Evolutionary conservation across 2,797 vertebrate species (phyloP), one percentile per base, ranked within the genome.

Genomic region (Ceryle rudis): DNA sequence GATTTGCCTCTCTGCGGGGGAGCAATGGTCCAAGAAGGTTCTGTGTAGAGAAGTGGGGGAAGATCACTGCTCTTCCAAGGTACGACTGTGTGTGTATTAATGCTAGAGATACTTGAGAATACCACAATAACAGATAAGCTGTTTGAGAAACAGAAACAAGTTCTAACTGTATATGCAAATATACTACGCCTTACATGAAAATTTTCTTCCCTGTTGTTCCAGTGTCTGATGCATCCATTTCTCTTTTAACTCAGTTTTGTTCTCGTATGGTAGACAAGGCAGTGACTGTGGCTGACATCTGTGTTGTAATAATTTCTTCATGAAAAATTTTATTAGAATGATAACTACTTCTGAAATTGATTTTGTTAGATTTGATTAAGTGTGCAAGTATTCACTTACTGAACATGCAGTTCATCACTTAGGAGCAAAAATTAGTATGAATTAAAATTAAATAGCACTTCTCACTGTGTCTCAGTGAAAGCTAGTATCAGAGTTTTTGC

Each of bases 11-110:
- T 52, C 98, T 99, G 14, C 98, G 99, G 49, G 99, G 99, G 37
- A 99, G 99, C 97, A 99, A 99, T 1, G 99, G 99, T 44, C 99
- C 99, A 5, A 98, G 99, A 46, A 98, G 99, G 69, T 99, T 99
- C 98, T 99, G 99, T 37, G 99, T 99, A 82, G 99, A 99, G 96
- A 99, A 99, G 97, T 99, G 99, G 99, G 99, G 99, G 10, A 99
- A 99, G 97, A 98, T 99, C 96, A 99, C 99, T 8, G 99, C 99
- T 39, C 98, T 99, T 87, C 99, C 99, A 96, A 99, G 99, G 99
- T 99, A 98, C 89, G 47, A 33, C 62, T 33, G 8, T 29, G 57
- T 15, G 31, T 74, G 6, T 35, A 12, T 47, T 37, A 1, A 3
- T 51, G 42, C 23, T 66, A 70, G 54, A 42, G 54, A 12, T 65